Conservation (phyloP, 2,113 vertebrate species). For the Cyrtonyx montezumae region DNA sequence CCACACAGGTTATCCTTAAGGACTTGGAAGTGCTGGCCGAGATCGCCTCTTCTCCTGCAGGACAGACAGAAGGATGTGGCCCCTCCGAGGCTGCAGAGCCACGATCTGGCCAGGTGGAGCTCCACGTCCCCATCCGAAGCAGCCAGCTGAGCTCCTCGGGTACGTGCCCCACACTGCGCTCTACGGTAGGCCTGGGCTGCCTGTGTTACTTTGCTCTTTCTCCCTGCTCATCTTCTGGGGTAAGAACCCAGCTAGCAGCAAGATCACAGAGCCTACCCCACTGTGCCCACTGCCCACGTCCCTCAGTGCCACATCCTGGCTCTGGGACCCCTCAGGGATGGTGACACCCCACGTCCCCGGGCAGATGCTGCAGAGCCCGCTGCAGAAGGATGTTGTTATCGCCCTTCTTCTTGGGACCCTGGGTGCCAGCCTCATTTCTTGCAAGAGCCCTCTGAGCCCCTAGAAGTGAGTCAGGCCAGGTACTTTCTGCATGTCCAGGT, state of each 20-base stretch:
- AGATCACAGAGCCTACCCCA: background rate
- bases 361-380: background rate
- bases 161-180: conserved; percentile 32
- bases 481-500: background rate
- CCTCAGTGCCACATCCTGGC: background rate
- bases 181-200: background rate
- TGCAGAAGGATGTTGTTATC: background rate
- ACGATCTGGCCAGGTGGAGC: conserved; percentile 74
- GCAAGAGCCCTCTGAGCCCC: background rate
- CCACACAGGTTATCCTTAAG: conserved; percentile 91
- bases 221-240: background rate
- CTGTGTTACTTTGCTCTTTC: background rate
- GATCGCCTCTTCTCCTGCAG: conserved; percentile 96
- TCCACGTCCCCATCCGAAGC: conserved; percentile 81
- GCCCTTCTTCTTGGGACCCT: background rate
- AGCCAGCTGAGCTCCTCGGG: conserved; percentile 73
- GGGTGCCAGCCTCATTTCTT: background rate
- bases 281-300: background rate
- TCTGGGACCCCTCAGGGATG: background rate
- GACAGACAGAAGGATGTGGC: conserved; percentile 83
- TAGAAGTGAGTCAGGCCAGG: background rate
- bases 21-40: conserved; percentile 96
- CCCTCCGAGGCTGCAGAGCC: conserved; percentile 72
- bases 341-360: too few species aligned
- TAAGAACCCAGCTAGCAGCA: background rate